These are phyloP conservation scores for Glossophaga mutica DNA, from an alignment of 2,797 vertebrate species.

Conservation along the genomic window DNA sequence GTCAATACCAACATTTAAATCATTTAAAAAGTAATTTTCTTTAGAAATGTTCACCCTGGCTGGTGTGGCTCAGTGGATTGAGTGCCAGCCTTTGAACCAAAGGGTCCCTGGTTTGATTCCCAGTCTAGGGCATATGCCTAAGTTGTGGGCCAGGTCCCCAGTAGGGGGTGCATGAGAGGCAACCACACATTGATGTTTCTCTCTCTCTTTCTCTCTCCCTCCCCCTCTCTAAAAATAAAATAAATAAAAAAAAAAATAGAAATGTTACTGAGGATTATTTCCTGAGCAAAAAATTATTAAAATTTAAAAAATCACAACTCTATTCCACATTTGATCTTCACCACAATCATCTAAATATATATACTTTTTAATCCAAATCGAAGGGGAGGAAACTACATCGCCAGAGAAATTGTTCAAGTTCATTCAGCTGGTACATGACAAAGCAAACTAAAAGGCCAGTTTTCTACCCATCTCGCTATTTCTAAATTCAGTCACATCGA, in stretches of 20 bases:
- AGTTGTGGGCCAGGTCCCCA: no score
- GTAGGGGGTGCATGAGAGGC: no score
- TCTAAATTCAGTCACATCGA: neutral
- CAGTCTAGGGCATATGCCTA: no score
- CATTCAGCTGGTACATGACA: neutral
- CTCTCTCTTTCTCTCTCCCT: no score
- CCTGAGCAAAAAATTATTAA: neutral
- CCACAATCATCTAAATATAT: neutral
- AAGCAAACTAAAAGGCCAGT: neutral
- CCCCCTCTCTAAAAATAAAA: no score
- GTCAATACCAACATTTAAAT: neutral
- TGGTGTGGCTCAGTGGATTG: no score
- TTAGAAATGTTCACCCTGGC: neutral
- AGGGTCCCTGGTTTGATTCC: no score
- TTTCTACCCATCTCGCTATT: neutral
- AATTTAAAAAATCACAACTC: neutral
- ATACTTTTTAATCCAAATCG: neutral
- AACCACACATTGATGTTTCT: no score
- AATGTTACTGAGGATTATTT: neutral
- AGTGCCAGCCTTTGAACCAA: no score
- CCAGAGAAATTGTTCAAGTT: neutral
- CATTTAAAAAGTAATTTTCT: neutral
- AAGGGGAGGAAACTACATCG: neutral
- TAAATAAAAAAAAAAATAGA: neutral
- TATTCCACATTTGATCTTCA: neutral